phyloP scores from a whole-genome alignment of 2,888 invertebrate species.

The Peribatodes rhomboidaria region DNA sequence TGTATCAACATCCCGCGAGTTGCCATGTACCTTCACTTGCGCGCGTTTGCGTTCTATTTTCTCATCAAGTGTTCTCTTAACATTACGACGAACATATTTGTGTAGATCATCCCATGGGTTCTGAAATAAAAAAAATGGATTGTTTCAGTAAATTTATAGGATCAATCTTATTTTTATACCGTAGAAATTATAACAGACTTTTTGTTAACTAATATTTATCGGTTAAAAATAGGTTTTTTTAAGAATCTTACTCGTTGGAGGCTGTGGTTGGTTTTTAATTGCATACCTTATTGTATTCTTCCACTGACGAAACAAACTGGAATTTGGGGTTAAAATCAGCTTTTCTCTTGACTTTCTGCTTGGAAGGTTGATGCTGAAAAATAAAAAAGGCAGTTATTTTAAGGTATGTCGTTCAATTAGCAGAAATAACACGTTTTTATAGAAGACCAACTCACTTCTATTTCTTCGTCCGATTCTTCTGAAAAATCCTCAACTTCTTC shows the following conservation, averaged over 20 bases:
- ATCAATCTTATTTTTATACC: too few species aligned
- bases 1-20: constrained; percentile 79
- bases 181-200: too few species aligned
- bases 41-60: constrained; percentile 89
- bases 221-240: not conserved
- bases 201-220: not conserved
- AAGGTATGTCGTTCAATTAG: not conserved
- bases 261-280: not conserved
- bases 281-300: constrained; percentile 90
- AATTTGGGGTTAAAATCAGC: constrained; percentile 94
- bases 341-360: constrained; percentile 89
- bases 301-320: constrained; percentile 91
- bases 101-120: constrained; percentile 93
- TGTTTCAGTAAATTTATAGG: not conserved
- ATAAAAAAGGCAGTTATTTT: constrained; percentile 37
- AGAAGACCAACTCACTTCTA: constrained; percentile 85
- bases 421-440: constrained; percentile 18
- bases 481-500: constrained; percentile 93
- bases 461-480: constrained; percentile 92
- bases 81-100: constrained; percentile 93
- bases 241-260: not conserved
- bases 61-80: constrained; percentile 93
- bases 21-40: constrained; percentile 76
- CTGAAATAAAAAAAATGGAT: constrained; percentile 54
- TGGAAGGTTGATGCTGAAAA: constrained; percentile 93